Evolutionary conservation across 2,888 invertebrate genomes (phyloP).

Genomic region (Drosophila histrio): DNA sequence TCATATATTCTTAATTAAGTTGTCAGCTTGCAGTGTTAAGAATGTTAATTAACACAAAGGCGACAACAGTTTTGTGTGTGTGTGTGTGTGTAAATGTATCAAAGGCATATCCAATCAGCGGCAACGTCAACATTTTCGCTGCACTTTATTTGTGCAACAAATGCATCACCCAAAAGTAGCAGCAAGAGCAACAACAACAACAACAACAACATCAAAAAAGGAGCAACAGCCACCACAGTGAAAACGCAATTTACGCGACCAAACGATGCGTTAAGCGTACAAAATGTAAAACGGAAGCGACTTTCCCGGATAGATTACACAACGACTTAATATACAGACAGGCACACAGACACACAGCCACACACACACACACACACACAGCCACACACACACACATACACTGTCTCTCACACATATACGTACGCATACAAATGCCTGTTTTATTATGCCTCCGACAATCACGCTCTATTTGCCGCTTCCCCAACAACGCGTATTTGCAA

Average conservation of each 20-base stretch:
- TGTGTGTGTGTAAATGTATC: constrained; percentile 17
- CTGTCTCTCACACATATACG: neutral
- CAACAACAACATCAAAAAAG: constrained; percentile 27
- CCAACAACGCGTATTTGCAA: constrained; percentile 44
- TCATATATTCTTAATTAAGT: constrained; percentile 46
- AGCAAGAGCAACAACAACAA: neutral
- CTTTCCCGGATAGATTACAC: constrained; percentile 69
- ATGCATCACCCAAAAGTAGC: constrained; percentile 11
- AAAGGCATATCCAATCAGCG: constrained; percentile 42
- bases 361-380: neutral
- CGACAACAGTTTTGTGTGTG: neutral
- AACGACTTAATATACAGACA: constrained; percentile 38
- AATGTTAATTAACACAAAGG: constrained; percentile 39
- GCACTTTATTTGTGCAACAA: constrained; percentile 32
- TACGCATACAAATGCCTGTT: constrained; percentile 1
- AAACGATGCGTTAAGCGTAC: constrained; percentile 77
- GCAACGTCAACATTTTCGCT: constrained; percentile 39
- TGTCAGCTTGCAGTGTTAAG: constrained; percentile 23
- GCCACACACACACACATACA: neutral
- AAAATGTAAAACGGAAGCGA: constrained; percentile 70
- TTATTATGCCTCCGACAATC: constrained; percentile 6
- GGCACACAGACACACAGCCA: neutral
- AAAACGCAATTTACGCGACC: constrained; percentile 68
- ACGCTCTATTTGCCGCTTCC: constrained; percentile 35
- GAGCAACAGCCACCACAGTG: too few relatives aligned